phyloP scores from a whole-genome alignment of 2,113 vertebrate species.

The Genyomyrus donnyi region DNA sequence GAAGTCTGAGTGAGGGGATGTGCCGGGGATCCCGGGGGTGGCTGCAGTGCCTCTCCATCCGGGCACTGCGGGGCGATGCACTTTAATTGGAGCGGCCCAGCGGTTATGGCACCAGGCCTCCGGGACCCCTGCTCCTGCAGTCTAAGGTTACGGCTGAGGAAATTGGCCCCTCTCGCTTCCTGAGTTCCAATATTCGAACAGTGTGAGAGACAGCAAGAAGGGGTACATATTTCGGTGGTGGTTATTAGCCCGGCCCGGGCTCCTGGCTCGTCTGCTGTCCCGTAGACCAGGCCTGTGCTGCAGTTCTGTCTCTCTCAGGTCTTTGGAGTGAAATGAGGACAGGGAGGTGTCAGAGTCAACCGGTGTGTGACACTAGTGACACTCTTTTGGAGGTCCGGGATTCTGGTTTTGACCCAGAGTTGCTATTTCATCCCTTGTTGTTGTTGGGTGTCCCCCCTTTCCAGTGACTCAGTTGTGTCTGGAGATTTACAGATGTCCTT shows the following conservation, averaged over 20 bases:
- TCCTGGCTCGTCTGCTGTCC: slow-evolving; percentile 35
- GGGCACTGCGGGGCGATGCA: slow-evolving; percentile 69
- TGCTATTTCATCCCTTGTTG: background rate
- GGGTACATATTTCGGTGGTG: slow-evolving; percentile 69
- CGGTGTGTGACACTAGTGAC: background rate
- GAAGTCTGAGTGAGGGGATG: background rate
- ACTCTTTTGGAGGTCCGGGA: background rate
- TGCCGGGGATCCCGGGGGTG: background rate
- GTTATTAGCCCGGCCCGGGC: slow-evolving; percentile 66
- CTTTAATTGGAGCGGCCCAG: slow-evolving; percentile 69
- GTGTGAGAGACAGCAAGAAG: slow-evolving; percentile 53
- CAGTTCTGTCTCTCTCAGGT: background rate
- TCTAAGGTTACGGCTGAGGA: slow-evolving; percentile 83
- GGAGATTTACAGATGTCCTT: slow-evolving; percentile 31
- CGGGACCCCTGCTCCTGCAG: slow-evolving; percentile 62
- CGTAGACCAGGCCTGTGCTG: slow-evolving; percentile 30
- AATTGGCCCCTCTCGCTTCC: slow-evolving; percentile 81
- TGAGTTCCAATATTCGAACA: slow-evolving; percentile 69
- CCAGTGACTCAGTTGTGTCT: slow-evolving; percentile 1
- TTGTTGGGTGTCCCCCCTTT: background rate
- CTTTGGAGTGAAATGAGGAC: slow-evolving; percentile 34
- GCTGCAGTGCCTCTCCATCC: background rate
- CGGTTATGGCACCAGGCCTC: slow-evolving; percentile 60
- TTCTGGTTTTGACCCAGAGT: background rate
- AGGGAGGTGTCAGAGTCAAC: slow-evolving; percentile 36